Percentiles rank a stretch among this genome's conserved stretches.
Conservation (phyloP, 2,113 vertebrate genomes). For the Larimichthys polyactis region DNA sequence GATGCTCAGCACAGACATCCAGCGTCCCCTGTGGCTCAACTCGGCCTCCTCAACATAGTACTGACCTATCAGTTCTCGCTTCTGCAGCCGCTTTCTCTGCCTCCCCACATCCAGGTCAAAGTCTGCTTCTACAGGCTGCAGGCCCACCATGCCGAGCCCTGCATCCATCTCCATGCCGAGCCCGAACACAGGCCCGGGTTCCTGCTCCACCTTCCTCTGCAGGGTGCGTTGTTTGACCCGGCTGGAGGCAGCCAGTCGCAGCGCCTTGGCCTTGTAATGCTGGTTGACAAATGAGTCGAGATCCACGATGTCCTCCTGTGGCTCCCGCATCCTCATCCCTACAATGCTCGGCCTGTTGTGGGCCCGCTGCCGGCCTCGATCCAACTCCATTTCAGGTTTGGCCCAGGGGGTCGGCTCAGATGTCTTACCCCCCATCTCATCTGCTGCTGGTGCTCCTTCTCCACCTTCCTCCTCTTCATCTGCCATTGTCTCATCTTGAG, state of each 20-base stretch:
- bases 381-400: conserved; percentile 33
- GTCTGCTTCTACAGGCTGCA: conserved; percentile 67
- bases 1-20: conserved; percentile 87
- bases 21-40: conserved; percentile 67
- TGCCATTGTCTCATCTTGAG: conserved; percentile 41
- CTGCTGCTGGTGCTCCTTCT: conserved; percentile 31
- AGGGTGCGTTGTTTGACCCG: conserved; percentile 66
- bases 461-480: conserved; percentile 53
- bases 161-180: conserved; percentile 59
- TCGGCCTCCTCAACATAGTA: conserved; percentile 54
- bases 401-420: conserved; percentile 55
- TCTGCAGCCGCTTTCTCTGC: conserved; percentile 61
- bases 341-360: conserved; percentile 79
- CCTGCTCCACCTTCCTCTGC: conserved; percentile 71
- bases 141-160: conserved; percentile 64
- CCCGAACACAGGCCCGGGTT: conserved; percentile 41
- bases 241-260: conserved; percentile 66
- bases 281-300: conserved; percentile 88
- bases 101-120: conserved; percentile 16
- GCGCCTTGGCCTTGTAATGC: conserved; percentile 85
- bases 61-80: conserved; percentile 70
- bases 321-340: conserved; percentile 60
- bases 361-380: neutral
- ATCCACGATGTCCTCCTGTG: conserved; percentile 87
- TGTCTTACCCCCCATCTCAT: conserved; percentile 53